Conservation (phyloP, 2,797 vertebrate species). For the Tokudaia muenninki region DNA sequence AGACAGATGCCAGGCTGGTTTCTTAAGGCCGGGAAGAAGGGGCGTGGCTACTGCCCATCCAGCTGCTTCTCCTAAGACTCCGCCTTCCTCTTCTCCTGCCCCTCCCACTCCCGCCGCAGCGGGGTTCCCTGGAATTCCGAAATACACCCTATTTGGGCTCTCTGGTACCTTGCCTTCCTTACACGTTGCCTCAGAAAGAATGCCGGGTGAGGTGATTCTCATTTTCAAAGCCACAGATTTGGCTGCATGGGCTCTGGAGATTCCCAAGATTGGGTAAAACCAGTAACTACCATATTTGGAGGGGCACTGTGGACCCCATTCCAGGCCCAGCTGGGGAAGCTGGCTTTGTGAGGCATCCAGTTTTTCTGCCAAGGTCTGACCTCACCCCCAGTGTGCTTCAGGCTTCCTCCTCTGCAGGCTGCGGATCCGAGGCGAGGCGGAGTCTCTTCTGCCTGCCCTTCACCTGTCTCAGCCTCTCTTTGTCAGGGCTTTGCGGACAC, state of each 20-base stretch:
- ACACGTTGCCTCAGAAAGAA: not conserved
- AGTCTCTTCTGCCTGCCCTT: not conserved
- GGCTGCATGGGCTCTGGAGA: not conserved
- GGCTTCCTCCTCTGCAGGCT: not conserved
- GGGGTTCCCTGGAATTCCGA: not conserved
- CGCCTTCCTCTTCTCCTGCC: not conserved
- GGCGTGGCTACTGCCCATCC: not conserved
- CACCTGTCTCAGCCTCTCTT: not conserved
- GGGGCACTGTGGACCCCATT: rapidly evolving
- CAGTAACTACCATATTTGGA: not conserved
- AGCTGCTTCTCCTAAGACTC: not conserved
- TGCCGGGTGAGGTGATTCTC: not conserved
- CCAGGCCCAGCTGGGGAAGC: not conserved
- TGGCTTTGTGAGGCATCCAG: rapidly evolving
- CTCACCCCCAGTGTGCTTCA: rapidly evolving
- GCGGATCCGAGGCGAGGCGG: not conserved
- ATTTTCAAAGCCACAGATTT: not conserved
- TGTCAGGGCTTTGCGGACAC: not conserved
- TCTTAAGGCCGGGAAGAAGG: not conserved
- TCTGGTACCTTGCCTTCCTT: not conserved
- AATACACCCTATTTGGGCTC: not conserved
- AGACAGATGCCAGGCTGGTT: not conserved
- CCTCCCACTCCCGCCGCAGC: rapidly evolving
- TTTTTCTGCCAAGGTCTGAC: not conserved
- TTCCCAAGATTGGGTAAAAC: not conserved